These are phyloP conservation scores for Mionectes macconnelli DNA, from an alignment of 2,113 vertebrate species.

Conservation along the genomic window DNA sequence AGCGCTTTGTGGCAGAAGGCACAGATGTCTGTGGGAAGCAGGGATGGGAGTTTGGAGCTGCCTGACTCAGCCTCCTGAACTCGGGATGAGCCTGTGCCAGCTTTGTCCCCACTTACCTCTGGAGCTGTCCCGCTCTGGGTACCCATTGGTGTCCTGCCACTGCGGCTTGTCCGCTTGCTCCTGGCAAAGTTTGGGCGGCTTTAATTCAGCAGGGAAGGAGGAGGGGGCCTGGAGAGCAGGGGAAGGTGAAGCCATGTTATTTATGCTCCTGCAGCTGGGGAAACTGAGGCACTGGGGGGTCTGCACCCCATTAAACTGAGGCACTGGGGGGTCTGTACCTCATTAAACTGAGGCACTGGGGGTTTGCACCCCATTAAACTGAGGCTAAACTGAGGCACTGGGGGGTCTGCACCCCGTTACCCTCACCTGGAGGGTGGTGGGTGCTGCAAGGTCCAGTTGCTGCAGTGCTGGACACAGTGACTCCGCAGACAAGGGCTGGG, in stretches of 20 bases:
- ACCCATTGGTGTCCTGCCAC: background rate
- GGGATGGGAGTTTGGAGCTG: accelerated
- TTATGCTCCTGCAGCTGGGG: background rate
- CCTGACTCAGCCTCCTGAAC: background rate
- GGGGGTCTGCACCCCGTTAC: accelerated
- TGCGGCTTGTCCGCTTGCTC: background rate
- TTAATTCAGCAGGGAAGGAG: background rate
- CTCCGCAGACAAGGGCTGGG: accelerated
- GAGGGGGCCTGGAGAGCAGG: background rate
- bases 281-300: background rate
- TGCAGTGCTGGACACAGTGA: constrained; percentile 48
- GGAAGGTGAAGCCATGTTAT: background rate
- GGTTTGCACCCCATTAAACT: no score
- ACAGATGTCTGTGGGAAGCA: constrained; percentile 80
- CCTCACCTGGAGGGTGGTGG: constrained; percentile 57
- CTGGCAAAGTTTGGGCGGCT: background rate
- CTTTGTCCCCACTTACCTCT: constrained; percentile 42
- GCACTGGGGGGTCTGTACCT: background rate
- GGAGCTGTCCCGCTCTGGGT: background rate
- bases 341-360: background rate
- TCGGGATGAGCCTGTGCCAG: accelerated
- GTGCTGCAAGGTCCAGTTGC: constrained; percentile 49
- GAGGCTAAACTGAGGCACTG: background rate
- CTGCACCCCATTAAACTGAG: background rate
- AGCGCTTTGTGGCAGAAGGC: constrained; percentile 91